phyloP scores from a whole-genome alignment of 2,113 vertebrate genomes.

The Gyps fulvus region DNA sequence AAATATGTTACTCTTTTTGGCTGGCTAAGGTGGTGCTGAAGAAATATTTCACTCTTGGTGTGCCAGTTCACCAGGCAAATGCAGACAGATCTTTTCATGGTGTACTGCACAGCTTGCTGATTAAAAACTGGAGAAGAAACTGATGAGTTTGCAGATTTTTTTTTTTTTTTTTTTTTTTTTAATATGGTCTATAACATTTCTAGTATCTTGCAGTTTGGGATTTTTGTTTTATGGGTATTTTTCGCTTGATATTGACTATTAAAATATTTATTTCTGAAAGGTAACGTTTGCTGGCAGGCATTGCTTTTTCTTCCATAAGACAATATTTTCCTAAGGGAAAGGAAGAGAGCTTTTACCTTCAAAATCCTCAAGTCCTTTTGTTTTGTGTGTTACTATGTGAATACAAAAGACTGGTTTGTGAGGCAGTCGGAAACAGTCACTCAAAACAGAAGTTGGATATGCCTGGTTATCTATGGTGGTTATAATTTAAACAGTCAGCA shows the following conservation, averaged over 20 bases:
- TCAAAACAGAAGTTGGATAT: neutral
- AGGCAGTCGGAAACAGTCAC: neutral
- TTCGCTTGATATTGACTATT: neutral
- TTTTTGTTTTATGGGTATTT: neutral
- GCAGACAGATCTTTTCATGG: neutral
- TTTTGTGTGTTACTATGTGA: neutral
- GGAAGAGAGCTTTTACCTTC: neutral
- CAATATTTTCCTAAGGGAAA: neutral
- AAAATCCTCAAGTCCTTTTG: neutral
- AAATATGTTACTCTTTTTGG: neutral
- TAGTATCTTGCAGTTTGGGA: neutral
- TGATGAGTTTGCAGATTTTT: neutral
- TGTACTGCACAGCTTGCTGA: neutral
- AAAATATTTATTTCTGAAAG: neutral
- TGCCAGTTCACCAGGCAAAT: neutral
- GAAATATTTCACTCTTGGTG: neutral
- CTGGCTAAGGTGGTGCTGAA: neutral
- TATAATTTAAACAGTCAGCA: neutral
- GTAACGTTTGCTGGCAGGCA: neutral
- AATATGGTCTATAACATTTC: neutral
- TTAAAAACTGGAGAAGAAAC: neutral
- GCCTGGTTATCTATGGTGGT: neutral
- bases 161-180: too few relatives aligned
- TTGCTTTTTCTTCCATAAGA: neutral
- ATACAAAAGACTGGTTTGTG: neutral